Evolutionary conservation across 2,888 invertebrate species (phyloP).

Genomic region (Clanis bilineata): DNA sequence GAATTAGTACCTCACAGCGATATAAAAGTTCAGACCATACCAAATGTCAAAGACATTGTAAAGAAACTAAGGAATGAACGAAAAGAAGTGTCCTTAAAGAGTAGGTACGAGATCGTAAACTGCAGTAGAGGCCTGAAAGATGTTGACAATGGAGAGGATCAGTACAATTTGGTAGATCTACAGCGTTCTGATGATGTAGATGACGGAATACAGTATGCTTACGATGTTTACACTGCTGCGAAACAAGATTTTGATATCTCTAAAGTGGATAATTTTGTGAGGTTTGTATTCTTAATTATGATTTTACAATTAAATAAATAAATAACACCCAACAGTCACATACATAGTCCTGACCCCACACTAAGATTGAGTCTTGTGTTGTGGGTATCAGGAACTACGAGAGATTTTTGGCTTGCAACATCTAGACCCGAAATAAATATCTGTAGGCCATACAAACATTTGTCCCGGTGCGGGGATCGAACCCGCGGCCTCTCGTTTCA

Average conservation of each 20-base stretch:
- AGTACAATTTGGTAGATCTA: conserved; percentile 64
- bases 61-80: conserved; percentile 66
- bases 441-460: too few species aligned
- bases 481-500: too few species aligned
- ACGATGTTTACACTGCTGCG: conserved; percentile 68
- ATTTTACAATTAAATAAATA: too few species aligned
- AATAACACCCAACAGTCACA: too few species aligned
- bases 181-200: conserved; percentile 47
- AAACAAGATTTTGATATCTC: conserved; percentile 67
- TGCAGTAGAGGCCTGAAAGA: conserved; percentile 63
- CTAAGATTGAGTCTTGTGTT: too few species aligned
- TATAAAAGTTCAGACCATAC: conserved; percentile 50
- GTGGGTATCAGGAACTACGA: too few species aligned
- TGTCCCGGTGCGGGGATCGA: too few species aligned
- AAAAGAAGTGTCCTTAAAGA: conserved; percentile 55
- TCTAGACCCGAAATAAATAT: too few species aligned
- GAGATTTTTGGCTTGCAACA: too few species aligned
- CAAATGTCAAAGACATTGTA: conserved; percentile 60
- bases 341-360: too few species aligned
- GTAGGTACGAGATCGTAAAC: conserved; percentile 70
- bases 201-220: conserved; percentile 58
- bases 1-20: conserved; percentile 55
- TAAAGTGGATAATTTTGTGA: conserved; percentile 68
- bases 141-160: conserved; percentile 33
- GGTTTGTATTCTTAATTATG: conserved; percentile 58